Percentiles rank a stretch among this genome's conserved stretches.
Conservation (phyloP, 1,140 invertebrate genomes). For the Ephestia elutella region DNA sequence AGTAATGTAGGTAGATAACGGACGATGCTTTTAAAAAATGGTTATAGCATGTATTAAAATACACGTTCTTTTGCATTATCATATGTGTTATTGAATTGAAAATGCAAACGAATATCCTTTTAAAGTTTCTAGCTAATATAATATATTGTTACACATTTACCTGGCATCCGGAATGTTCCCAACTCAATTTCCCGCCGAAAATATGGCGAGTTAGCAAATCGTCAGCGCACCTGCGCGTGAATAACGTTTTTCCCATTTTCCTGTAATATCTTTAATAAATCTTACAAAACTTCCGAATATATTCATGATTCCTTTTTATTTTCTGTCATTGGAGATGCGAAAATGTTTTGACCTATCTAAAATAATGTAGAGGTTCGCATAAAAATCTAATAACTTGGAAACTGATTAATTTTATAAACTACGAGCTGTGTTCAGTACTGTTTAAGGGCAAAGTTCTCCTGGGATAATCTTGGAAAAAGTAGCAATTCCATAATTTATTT, state of each 20-base stretch:
- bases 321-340: not conserved
- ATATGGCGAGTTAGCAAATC: slow-evolving; percentile 69
- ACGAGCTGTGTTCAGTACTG: no score
- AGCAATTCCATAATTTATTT: no score
- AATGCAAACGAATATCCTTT: not conserved
- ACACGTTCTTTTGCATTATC: no score
- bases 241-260: slow-evolving; percentile 60
- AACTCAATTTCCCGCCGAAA: slow-evolving; percentile 63
- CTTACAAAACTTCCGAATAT: slow-evolving; percentile 51
- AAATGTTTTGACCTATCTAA: not conserved
- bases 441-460: no score
- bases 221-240: slow-evolving; percentile 68
- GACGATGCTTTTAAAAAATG: no score
- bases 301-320: slow-evolving; percentile 43
- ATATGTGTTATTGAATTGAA: no score
- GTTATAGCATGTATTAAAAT: no score
- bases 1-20: no score
- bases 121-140: not conserved
- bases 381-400: no score
- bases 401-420: no score
- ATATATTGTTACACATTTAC: not conserved
- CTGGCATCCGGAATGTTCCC: slow-evolving; percentile 30
- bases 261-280: slow-evolving; percentile 70
- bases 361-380: not conserved
- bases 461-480: no score